A percentile compares a stretch with the other conserved stretches of the same genome.
Conservation (phyloP, 2,797 vertebrate genomes). For the Pseudocheirus occidentalis region DNA sequence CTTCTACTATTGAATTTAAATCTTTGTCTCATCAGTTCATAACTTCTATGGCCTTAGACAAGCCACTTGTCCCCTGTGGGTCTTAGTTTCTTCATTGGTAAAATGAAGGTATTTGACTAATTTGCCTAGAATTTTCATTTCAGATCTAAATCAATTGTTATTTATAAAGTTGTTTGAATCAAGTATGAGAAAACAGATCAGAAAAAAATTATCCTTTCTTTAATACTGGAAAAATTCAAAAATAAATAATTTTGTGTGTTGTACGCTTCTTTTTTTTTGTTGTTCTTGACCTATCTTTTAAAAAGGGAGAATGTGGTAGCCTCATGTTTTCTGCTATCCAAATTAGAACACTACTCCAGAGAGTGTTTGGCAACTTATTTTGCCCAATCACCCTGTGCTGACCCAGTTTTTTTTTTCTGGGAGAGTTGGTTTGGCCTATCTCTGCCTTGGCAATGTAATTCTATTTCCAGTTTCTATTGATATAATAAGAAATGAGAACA, state of each 20-base stretch:
- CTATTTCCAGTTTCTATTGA: background rate
- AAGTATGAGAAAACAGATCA: constrained; percentile 17
- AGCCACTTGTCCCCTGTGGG: background rate
- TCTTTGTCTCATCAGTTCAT: no score
- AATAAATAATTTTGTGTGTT: constrained; percentile 49
- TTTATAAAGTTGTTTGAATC: background rate
- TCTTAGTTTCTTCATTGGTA: constrained; percentile 1
- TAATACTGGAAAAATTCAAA: constrained; percentile 35
- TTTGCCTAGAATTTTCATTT: background rate
- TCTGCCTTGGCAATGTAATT: constrained; percentile 21
- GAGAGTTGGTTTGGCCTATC: constrained; percentile 4
- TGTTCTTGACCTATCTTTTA: constrained; percentile 35
- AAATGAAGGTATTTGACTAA: constrained; percentile 25
- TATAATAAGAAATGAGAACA: no score
- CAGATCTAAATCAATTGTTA: background rate
- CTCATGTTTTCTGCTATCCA: background rate
- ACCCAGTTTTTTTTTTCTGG: constrained; percentile 18
- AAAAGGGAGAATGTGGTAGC: background rate
- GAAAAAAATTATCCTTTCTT: constrained; percentile 32
- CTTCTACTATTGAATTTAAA: no score
- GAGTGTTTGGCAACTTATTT: background rate
- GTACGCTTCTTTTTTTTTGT: constrained; percentile 2
- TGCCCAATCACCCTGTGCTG: constrained; percentile 39
- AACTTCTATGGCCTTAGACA: constrained; percentile 29
- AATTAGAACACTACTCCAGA: constrained; percentile 48